These are phyloP conservation scores for Rhynchonycteris naso DNA, from an alignment of 2,797 vertebrate species.

Conservation along the genomic window DNA sequence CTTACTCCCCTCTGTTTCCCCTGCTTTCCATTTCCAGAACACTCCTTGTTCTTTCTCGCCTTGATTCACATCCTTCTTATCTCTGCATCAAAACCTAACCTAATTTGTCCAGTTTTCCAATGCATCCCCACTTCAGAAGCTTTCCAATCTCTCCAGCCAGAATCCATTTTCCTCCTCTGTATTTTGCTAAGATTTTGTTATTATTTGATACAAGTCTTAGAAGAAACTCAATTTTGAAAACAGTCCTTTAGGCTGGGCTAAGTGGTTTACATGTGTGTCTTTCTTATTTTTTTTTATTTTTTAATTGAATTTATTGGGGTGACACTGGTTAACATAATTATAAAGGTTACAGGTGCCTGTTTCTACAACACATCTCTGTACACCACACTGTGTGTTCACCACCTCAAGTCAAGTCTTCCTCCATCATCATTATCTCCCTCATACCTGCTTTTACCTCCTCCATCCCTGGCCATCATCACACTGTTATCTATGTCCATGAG, in stretches of 20 bases:
- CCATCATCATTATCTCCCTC: too few relatives aligned
- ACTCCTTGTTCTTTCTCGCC: neutral
- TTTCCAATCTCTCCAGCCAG: neutral
- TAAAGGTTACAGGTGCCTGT: too few relatives aligned
- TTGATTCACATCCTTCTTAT: neutral
- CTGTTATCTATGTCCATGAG: too few relatives aligned
- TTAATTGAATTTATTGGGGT: too few relatives aligned
- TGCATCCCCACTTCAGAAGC: neutral
- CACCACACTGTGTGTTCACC: too few relatives aligned
- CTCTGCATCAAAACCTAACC: neutral
- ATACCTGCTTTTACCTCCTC: too few relatives aligned
- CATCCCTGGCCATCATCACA: too few relatives aligned
- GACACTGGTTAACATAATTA: too few relatives aligned
- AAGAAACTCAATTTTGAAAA: neutral
- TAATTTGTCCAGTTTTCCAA: neutral
- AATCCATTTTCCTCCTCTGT: neutral
- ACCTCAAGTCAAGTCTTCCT: too few relatives aligned
- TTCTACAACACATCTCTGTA: too few relatives aligned
- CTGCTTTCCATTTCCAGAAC: neutral
- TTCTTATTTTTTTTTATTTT: neutral
- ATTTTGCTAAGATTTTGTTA: neutral
- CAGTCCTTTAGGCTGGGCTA: neutral
- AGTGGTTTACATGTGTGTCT: neutral
- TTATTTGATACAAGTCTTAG: neutral
- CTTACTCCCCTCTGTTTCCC: neutral